Evolutionary conservation across 2,797 vertebrate species (phyloP).

Genomic region (Labroides dimidiatus): DNA sequence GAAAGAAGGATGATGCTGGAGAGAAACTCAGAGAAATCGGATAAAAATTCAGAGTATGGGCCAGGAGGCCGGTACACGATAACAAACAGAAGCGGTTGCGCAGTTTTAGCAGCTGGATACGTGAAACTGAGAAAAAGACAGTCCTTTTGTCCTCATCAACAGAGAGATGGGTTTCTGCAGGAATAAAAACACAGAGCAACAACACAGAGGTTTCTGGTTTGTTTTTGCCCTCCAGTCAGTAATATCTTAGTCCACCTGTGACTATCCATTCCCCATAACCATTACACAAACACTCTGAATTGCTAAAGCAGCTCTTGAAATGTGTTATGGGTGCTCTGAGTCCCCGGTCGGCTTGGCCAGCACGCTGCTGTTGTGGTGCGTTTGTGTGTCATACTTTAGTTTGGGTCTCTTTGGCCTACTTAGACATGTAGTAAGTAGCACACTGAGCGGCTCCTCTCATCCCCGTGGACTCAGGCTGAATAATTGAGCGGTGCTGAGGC

Average conservation of each 20-base stretch:
- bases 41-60: too few species aligned
- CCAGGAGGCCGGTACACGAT: too few species aligned
- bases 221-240: conserved; percentile 7
- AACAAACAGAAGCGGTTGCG: too few species aligned
- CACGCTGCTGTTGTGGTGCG: conserved; percentile 25
- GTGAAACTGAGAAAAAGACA: too few species aligned
- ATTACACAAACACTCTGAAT: conserved; percentile 8
- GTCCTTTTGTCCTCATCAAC: neutral
- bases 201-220: neutral
- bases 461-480: conserved; percentile 80
- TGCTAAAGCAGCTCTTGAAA: conserved; percentile 23
- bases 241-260: conserved; percentile 3
- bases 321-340: conserved; percentile 18
- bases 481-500: conserved; percentile 82
- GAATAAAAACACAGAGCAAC: neutral
- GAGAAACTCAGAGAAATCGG: too few species aligned
- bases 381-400: conserved; percentile 66
- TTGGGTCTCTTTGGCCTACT: conserved; percentile 86
- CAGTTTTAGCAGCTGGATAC: too few species aligned
- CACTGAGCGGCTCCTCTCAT: conserved; percentile 73
- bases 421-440: conserved; percentile 84
- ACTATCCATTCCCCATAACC: conserved; percentile 8
- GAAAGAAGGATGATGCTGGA: too few species aligned
- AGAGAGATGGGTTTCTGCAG: neutral
- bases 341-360: conserved; percentile 25